Conservation (phyloP, 1,140 invertebrate genomes). For the Dolichoris vasculosae region DNA sequence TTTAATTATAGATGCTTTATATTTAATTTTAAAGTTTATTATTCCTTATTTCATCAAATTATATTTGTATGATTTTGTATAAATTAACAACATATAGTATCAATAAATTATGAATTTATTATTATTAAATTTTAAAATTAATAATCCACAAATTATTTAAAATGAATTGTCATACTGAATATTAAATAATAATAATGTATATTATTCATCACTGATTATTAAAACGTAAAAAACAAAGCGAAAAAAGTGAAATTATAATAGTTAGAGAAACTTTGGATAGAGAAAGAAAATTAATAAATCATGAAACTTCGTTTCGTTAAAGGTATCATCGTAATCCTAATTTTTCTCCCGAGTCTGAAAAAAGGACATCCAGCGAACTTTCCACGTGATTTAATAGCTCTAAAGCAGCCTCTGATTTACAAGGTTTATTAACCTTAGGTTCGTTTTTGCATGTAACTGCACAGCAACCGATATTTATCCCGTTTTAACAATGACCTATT, state of each 20-base stretch:
- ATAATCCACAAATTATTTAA: too few species aligned
- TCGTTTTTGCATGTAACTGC: background rate
- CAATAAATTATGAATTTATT: too few species aligned
- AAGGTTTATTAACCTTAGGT: background rate
- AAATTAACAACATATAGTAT: too few species aligned
- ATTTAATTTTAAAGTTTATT: too few species aligned
- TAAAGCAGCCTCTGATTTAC: conserved; percentile 51
- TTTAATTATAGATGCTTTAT: too few species aligned
- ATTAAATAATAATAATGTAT: background rate
- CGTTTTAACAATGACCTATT: conserved; percentile 50
- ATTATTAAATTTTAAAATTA: too few species aligned
- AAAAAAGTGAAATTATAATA: background rate
- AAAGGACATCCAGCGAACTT: conserved; percentile 7
- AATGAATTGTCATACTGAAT: background rate
- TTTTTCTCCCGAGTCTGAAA: background rate
- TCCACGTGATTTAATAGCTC: background rate
- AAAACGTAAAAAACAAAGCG: background rate
- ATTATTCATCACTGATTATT: background rate
- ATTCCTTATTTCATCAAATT: too few species aligned
- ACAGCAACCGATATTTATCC: conserved; percentile 50
- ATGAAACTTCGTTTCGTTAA: conserved; percentile 19
- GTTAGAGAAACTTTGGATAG: background rate
- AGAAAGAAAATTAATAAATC: conserved; percentile 25
- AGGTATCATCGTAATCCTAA: conserved; percentile 22
- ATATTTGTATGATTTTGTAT: too few species aligned